These are phyloP conservation scores for Sylvilagus floridanus DNA, from an alignment of 2,797 vertebrate species.

Conservation along the genomic window DNA sequence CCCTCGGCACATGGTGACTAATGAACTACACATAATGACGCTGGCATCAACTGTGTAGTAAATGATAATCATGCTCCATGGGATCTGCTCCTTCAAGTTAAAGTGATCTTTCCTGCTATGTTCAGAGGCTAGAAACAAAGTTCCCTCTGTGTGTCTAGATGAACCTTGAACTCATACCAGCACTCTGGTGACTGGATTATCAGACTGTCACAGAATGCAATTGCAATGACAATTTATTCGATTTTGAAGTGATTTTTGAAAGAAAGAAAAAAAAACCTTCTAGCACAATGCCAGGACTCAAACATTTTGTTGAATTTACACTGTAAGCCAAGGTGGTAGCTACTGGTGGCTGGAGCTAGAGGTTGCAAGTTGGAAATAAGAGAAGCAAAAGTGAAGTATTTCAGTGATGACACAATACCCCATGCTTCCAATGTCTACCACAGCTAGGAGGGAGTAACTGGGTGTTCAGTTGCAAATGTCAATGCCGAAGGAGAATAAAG, in stretches of 20 bases:
- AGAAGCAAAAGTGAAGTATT: slow-evolving; percentile 42
- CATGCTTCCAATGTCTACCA: slow-evolving; percentile 17
- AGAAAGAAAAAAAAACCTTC: neutral
- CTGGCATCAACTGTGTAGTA: neutral
- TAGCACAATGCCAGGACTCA: neutral
- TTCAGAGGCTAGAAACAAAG: slow-evolving; percentile 5
- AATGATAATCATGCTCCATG: slow-evolving; percentile 1
- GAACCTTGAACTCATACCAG: slow-evolving; percentile 9
- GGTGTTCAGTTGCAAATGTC: slow-evolving; percentile 49
- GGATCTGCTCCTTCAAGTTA: neutral
- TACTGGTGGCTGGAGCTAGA: neutral
- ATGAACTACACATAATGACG: neutral
- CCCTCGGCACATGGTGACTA: neutral
- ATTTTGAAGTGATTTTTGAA: neutral
- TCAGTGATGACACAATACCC: slow-evolving; percentile 20
- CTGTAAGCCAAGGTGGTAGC: neutral
- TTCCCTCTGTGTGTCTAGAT: neutral
- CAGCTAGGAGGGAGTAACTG: slow-evolving; percentile 23
- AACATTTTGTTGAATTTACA: slow-evolving; percentile 41
- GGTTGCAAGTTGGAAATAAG: neutral
- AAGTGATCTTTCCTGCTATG: neutral
- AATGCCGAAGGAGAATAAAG: neutral
- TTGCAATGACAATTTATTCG: neutral
- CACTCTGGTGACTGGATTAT: slow-evolving; percentile 1
- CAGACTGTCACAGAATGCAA: neutral